Base-by-base conservation (phyloP, 2,797 vertebrate species). In the Cynodonichthys magdalenae region DNA sequence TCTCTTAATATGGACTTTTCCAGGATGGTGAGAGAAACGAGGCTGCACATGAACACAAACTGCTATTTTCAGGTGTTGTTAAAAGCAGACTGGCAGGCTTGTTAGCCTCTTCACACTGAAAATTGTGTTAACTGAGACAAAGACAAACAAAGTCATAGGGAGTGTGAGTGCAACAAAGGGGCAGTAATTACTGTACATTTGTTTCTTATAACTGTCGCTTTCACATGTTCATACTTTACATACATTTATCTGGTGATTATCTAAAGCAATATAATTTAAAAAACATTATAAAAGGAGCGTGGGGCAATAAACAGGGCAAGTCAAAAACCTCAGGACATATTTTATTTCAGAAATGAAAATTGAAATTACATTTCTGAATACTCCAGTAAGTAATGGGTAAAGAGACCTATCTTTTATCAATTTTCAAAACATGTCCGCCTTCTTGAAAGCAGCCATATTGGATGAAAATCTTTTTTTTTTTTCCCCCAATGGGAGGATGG, bases 31-130 rank as follows among this genome's bases (percentile, higher is more conserved):
- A 76, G 48, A 74, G 52, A 63, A 82, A 74, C 59, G 39, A 56
- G 44, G 69, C 68, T 36, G 62, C 51, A 36, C 14, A 66, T 20
- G 74, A 75, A 85, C 72, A 80, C 17, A 29, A 77, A 68, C 64
- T 28, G 54, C 48, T 66, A 66, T 80, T 85, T 86, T 75, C 82
- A 86, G 84, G 82, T 86, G 80, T 44, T 19, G 70, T 59, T 56
- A 59, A 69, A 62, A 56, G 73, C 67, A 0, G 34, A 72, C 53
- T 74, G 53, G 53, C 52, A 57, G 60, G 67, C 76, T 83, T 78
- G 80, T 90, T 81, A 84, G 77, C 59, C 54, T 77, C 49, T 71
- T 78, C 63, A 66, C 66, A 71, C 48, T 59, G 68, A 75, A 71
- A 80, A 83, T 12, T 72, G 69, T 74, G 83, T 68, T 79, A 69